phyloP scores from a whole-genome alignment of 2,888 invertebrate species.

The Marronus borbonicus region DNA sequence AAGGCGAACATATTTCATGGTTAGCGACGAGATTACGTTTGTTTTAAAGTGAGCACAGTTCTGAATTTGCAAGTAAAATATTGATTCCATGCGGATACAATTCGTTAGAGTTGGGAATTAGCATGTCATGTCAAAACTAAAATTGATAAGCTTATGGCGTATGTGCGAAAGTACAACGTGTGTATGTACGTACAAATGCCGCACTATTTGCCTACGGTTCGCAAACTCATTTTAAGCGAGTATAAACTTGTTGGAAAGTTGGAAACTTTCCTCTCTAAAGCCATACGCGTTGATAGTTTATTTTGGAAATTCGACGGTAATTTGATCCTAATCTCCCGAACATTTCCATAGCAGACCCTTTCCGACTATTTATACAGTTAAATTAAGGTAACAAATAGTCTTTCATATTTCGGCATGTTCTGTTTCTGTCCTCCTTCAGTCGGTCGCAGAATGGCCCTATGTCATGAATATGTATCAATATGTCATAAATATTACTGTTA shows the following conservation, averaged over 20 bases:
- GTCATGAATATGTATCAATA: slow-evolving; percentile 46
- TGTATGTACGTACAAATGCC: background rate
- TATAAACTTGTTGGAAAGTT: slow-evolving; percentile 23
- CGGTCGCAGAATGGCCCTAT: slow-evolving; percentile 18
- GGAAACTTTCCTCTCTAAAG: slow-evolving; percentile 28
- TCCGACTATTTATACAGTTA: slow-evolving; percentile 45
- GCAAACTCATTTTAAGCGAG: background rate
- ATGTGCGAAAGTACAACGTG: background rate
- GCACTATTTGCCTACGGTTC: background rate
- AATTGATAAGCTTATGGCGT: background rate
- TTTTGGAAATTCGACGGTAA: slow-evolving; percentile 36
- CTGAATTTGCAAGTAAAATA: no score
- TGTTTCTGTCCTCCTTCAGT: background rate
- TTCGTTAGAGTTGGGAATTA: no score
- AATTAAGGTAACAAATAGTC: slow-evolving; percentile 46
- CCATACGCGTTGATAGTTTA: slow-evolving; percentile 43
- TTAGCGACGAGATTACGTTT: no score
- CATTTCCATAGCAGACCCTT: slow-evolving; percentile 32
- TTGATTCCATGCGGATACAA: no score
- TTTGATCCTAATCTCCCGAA: slow-evolving; percentile 42
- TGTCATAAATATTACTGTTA: slow-evolving; percentile 46
- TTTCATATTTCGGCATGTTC: slow-evolving; percentile 27
- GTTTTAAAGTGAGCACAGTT: no score
- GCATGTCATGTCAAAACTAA: background rate
- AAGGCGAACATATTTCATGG: no score